Conservation (phyloP, 2,113 vertebrate genomes). For the Chaetops frenatus region DNA sequence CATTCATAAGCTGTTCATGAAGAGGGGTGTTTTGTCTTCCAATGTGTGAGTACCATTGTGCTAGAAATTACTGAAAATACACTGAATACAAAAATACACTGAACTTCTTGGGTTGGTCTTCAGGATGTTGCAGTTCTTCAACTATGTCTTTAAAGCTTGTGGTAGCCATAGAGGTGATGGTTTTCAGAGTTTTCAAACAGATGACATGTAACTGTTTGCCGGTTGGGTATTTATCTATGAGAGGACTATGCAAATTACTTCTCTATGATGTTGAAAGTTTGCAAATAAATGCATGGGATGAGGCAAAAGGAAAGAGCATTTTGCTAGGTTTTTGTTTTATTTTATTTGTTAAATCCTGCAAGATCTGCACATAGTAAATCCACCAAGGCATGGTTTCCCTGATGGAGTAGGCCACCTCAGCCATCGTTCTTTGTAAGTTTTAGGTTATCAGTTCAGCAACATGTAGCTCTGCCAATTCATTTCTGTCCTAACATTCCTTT, state of each 20-base stretch:
- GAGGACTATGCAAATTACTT: background rate
- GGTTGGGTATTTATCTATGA: background rate
- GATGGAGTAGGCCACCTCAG: background rate
- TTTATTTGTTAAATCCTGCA: background rate
- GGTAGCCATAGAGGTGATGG: background rate
- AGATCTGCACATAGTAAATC: background rate
- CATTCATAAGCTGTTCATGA: background rate
- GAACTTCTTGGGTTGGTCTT: background rate
- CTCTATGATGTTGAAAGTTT: background rate
- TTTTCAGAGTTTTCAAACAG: background rate
- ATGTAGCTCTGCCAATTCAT: background rate
- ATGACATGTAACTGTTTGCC: background rate
- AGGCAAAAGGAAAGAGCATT: background rate
- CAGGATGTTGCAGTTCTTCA: background rate
- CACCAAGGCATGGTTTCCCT: background rate
- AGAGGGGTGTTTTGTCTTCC: background rate
- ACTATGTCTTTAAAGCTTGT: background rate
- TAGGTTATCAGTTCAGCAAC: background rate
- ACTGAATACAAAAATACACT: background rate
- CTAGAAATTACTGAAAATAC: background rate
- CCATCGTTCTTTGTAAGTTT: background rate
- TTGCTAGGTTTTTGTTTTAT: background rate
- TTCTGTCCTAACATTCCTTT: background rate
- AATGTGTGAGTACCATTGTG: fast-evolving
- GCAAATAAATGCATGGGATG: background rate